Base-by-base conservation (phyloP, 2,113 vertebrate species). In the Arothron firmamentum region DNA sequence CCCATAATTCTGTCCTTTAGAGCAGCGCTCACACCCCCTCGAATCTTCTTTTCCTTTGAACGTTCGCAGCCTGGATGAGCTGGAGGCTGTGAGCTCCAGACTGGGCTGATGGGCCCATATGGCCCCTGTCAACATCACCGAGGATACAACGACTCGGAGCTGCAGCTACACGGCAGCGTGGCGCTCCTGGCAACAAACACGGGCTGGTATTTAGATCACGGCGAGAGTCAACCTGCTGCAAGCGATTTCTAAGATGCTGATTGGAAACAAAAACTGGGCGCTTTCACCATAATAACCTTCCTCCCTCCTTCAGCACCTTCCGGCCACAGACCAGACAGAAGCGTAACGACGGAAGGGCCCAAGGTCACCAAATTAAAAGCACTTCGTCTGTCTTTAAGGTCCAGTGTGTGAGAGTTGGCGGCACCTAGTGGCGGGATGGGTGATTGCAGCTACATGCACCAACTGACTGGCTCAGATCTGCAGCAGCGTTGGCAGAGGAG, bases 41-140 rank as follows among this genome's bases (percentile, higher is more conserved):
- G 15, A 43, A 5, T 15, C 42, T 43, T 43, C 15, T 43, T 43
- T 14, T 43, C 15, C 42, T 43, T 43, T 43, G 15, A 43, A 43
- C 42, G 4, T 43, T 14, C 9, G 12, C 15, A 43, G 11, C 12
- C 42, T 16, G 10, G 31, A n/a, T 19, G 42, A 69, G 60, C 66
- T 71, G 0, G 1, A 9, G 56, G 77, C 62, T 43, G 21, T 23
- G 21, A 23, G 21, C 21, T 23, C 42, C 42, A 43, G 42, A 43
- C 42, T 59, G 56, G 63, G 76, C 52, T 75, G 72, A 85, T 62
- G 54, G 60, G 34, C 68, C 75, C 85, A 83, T 83, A 84, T 85
- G 89, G 85, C 57, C 28, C 75, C 67, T 64, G 69, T 61, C 80
- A 66, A 55, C 66, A 49, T 56, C 48, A 64, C 48, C 9, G 49